phyloP scores from a whole-genome alignment of 1,140 invertebrate species.

The Bilobella aurantiaca region DNA sequence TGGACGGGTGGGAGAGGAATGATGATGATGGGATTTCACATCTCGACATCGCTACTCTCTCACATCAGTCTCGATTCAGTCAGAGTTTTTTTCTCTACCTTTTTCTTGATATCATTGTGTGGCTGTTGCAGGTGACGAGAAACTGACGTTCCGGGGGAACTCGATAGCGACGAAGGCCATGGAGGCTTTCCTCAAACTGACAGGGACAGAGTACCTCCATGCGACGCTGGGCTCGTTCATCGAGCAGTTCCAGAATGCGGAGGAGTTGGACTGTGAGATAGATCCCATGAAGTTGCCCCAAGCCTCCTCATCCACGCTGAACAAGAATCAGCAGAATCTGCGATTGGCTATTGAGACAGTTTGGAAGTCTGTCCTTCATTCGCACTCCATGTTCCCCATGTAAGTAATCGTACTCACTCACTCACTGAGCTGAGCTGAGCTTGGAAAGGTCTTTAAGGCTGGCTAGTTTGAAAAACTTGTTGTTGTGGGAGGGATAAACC shows the following conservation, averaged over 20 bases:
- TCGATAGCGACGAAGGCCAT: conserved; percentile 93
- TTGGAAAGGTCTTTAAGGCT: too few species aligned
- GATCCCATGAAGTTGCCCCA: conserved; percentile 69
- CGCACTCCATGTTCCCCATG: conserved; percentile 69
- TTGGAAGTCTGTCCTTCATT: conserved; percentile 76
- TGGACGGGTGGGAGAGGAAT: too few species aligned
- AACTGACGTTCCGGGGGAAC: conserved; percentile 81
- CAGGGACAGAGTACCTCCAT: conserved; percentile 78
- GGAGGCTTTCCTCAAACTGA: conserved; percentile 90
- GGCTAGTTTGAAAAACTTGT: too few species aligned
- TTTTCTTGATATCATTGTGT: too few species aligned
- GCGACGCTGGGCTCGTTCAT: conserved; percentile 59
- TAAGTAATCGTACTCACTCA: conserved; percentile 37
- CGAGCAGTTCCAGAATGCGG: conserved; percentile 27
- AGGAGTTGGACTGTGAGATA: conserved; percentile 59
- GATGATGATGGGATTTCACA: too few species aligned
- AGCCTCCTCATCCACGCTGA: conserved; percentile 50
- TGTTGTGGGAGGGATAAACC: too few species aligned
- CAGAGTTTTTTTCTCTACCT: too few species aligned
- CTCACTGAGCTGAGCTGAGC: not conserved
- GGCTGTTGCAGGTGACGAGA: conserved; percentile 64
- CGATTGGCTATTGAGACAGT: conserved; percentile 70
- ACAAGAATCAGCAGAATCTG: conserved; percentile 73
- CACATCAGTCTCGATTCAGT: too few species aligned
- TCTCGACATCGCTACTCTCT: too few species aligned